These are phyloP conservation scores for Eustalomyia histrio DNA, from an alignment of 2,888 invertebrate genomes.

Conservation along the genomic window DNA sequence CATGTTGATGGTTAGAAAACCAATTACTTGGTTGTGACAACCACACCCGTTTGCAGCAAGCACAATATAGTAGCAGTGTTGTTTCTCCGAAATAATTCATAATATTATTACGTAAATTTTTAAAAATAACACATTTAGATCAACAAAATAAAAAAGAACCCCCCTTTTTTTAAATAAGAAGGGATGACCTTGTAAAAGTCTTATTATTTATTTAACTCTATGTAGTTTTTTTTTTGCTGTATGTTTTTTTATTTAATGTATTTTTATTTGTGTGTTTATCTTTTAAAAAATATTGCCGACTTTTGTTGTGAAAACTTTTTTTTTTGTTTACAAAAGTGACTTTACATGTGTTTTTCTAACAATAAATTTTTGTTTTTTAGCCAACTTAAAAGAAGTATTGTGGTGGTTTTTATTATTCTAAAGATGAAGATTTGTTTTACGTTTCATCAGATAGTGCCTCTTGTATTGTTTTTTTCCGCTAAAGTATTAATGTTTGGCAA, in stretches of 20 bases:
- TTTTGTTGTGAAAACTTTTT: neutral
- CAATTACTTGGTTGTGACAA: no score
- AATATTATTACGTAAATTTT: neutral
- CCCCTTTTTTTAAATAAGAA: neutral
- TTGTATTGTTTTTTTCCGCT: neutral
- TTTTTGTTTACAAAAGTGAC: neutral
- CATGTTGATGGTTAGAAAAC: no score
- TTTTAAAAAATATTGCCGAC: slow-evolving; percentile 1
- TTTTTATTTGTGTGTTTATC: neutral
- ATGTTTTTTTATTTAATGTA: slow-evolving; percentile 1
- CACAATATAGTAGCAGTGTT: no score
- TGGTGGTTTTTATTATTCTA: neutral
- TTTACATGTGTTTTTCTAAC: neutral
- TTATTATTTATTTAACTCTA: slow-evolving; percentile 18
- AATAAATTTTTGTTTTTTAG: neutral
- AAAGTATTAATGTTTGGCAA: neutral
- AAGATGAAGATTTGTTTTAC: neutral
- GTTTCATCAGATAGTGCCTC: slow-evolving; percentile 5
- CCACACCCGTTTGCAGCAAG: no score
- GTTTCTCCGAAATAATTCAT: neutral
- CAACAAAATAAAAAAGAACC: neutral
- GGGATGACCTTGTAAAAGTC: slow-evolving; percentile 39
- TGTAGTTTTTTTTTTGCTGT: neutral
- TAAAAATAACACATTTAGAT: neutral
- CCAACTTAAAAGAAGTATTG: neutral